Evolutionary conservation across 1,140 invertebrate species (phyloP).

Genomic region (Zaprionus kolodkinae): DNA sequence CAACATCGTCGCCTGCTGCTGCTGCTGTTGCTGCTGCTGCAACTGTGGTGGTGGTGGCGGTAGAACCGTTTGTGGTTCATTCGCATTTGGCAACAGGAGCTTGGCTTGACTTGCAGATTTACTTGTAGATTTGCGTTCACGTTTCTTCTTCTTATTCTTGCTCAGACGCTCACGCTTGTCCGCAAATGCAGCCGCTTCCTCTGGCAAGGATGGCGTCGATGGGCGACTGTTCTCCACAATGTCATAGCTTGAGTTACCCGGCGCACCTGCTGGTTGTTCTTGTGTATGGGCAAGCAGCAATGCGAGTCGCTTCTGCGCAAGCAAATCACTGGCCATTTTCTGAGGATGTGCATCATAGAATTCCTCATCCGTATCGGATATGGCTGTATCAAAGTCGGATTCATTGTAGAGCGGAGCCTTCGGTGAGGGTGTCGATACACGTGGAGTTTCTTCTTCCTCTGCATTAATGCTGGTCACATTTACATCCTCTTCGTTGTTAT

Average conservation of each 20-base stretch:
- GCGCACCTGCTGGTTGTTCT: conserved; percentile 63
- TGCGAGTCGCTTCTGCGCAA: conserved; percentile 90
- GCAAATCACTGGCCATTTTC: conserved; percentile 88
- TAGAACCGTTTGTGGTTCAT: conserved; percentile 6
- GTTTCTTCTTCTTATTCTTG: conserved; percentile 88
- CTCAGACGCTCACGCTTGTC: conserved; percentile 84
- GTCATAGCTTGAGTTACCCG: conserved; percentile 86
- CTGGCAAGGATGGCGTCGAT: conserved; percentile 85
- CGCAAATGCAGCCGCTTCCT: conserved; percentile 79
- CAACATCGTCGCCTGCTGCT: not conserved
- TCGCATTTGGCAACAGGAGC: not conserved
- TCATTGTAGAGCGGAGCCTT: conserved; percentile 85
- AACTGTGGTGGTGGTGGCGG: conserved; percentile 7
- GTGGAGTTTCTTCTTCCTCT: conserved; percentile 26
- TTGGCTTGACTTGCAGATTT: conserved; percentile 50
- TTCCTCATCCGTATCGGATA: conserved; percentile 93
- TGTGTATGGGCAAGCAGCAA: conserved; percentile 86
- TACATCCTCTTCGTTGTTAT: conserved; percentile 48
- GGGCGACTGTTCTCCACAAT: conserved; percentile 87
- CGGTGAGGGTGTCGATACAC: conserved; percentile 30
- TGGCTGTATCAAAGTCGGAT: conserved; percentile 92
- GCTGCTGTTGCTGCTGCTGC: not conserved
- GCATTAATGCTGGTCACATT: conserved; percentile 44
- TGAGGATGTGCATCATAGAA: conserved; percentile 94
- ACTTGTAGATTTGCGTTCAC: conserved; percentile 85